These are phyloP conservation scores for Eudemis profundana DNA, from an alignment of 2,888 invertebrate genomes.

Conservation along the genomic window DNA sequence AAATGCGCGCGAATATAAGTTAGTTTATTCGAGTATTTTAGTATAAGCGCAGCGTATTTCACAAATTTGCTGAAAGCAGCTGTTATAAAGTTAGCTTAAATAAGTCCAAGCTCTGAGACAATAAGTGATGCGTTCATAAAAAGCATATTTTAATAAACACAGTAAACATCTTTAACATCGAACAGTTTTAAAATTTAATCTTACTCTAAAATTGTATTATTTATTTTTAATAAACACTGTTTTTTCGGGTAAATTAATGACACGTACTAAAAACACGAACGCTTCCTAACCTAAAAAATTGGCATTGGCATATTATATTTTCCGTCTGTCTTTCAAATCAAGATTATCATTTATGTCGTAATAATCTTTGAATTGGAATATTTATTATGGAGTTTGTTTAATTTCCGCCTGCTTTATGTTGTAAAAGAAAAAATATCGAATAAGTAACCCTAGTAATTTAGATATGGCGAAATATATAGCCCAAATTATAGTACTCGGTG, in stretches of 20 bases:
- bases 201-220: too few species aligned
- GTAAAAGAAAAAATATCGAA: conserved; percentile 53
- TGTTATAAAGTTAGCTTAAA: conserved; percentile 14
- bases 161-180: too few species aligned
- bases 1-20: conserved; percentile 41
- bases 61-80: background rate
- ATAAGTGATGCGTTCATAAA: conserved; percentile 5
- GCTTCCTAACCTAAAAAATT: conserved; percentile 50
- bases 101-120: background rate
- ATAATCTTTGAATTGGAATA: conserved; percentile 46
- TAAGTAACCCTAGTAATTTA: conserved; percentile 43
- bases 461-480: conserved; percentile 96
- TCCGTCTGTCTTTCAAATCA: conserved; percentile 34
- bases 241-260: too few species aligned
- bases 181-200: too few species aligned
- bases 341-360: conserved; percentile 51
- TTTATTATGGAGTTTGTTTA: conserved; percentile 32
- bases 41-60: background rate
- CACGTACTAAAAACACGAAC: conserved; percentile 33
- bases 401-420: conserved; percentile 50
- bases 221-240: too few species aligned
- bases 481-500: conserved; percentile 95
- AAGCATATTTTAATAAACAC: background rate
- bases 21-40: conserved; percentile 9
- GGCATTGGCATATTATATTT: background rate